Percentiles rank a stretch among this genome's conserved stretches.
Conservation (phyloP, 92 coral and sea anemone species). For the Isaurus tuberculatus region DNA sequence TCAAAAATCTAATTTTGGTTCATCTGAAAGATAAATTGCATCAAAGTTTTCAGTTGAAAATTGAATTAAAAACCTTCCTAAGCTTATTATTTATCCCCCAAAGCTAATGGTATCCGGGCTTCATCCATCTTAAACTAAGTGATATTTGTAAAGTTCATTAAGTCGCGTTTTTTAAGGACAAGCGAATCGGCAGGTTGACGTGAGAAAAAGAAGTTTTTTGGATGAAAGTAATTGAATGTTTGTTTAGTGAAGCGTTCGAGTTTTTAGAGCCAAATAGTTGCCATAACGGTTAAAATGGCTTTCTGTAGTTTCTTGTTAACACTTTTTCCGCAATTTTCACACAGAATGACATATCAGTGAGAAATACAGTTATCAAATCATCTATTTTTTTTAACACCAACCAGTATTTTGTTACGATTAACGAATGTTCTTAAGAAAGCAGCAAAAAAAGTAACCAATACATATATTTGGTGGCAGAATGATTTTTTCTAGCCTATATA, state of each 20-base stretch:
- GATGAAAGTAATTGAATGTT: conserved; percentile 26
- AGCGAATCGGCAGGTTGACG: neutral
- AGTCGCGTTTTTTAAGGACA: conserved; percentile 1
- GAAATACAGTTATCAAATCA: neutral
- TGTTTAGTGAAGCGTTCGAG: conserved; percentile 12
- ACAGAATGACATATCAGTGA: neutral
- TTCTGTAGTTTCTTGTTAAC: neutral
- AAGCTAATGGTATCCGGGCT: conserved; percentile 39
- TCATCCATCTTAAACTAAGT: neutral
- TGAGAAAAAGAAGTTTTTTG: conserved; percentile 10
- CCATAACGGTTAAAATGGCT: conserved; percentile 23
- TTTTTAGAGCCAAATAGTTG: conserved; percentile 15
- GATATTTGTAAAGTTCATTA: conserved; percentile 29
- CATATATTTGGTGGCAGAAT: too few relatives aligned
- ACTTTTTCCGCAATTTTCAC: neutral
- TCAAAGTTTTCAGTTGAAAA: neutral
- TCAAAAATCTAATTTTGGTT: too few relatives aligned
- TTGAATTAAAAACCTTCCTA: conserved; percentile 15
- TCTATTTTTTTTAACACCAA: too few relatives aligned
- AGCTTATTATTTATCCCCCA: conserved; percentile 29
- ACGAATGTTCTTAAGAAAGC: too few relatives aligned
- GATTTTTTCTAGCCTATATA: too few relatives aligned
- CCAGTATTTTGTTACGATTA: too few relatives aligned
- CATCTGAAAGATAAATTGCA: neutral
- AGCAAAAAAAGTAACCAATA: too few relatives aligned